Conservation (phyloP, 2,113 vertebrate genomes). For the Brachyhypopomus occidentalis region DNA sequence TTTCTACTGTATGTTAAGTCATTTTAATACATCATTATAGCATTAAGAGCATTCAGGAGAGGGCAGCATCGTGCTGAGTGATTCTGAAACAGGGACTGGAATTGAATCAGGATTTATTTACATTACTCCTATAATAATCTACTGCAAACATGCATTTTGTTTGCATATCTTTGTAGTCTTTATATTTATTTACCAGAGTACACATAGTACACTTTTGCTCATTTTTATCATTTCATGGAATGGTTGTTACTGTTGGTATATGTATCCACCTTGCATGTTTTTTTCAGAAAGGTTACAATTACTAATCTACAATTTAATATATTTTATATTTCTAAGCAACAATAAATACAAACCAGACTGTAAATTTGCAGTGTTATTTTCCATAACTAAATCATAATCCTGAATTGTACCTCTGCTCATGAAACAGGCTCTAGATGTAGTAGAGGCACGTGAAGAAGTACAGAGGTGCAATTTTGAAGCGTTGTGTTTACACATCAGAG, state of each 20-base stretch:
- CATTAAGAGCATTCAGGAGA: background rate
- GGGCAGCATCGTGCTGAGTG: background rate
- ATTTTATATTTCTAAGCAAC: no score
- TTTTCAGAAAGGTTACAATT: background rate
- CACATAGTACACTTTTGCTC: background rate
- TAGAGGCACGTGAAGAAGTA: no score
- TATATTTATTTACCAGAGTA: background rate
- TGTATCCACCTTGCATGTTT: background rate
- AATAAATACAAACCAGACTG: background rate
- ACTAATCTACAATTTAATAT: background rate
- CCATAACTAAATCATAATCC: background rate
- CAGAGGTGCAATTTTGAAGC: no score
- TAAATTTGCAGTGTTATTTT: background rate
- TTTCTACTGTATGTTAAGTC: background rate
- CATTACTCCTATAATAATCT: background rate
- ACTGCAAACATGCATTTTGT: background rate
- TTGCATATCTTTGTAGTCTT: background rate
- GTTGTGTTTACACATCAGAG: no score
- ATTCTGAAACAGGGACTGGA: background rate
- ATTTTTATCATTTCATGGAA: no score
- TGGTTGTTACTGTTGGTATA: no score
- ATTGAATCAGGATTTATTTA: background rate
- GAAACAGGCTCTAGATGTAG: no score
- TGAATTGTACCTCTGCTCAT: background rate
- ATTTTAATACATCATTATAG: background rate